Evolutionary conservation across 2,888 invertebrate species (phyloP).

Genomic region (Notodonta dromedarius): DNA sequence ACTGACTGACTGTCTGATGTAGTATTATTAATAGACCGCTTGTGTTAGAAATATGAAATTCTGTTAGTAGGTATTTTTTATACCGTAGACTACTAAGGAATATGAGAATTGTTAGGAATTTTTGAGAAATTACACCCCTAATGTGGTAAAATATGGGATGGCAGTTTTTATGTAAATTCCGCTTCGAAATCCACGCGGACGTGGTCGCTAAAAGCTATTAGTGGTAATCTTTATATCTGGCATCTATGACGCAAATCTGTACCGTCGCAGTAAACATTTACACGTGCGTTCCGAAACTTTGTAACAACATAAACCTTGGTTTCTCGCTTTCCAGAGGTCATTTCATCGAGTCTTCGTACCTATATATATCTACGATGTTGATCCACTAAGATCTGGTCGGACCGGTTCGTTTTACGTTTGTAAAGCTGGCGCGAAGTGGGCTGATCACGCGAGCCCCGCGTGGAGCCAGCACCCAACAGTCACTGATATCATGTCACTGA

Average conservation of each 20-base stretch:
- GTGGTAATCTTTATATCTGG: no score
- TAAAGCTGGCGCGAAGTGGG: background rate
- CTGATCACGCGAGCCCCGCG: conserved; percentile 40
- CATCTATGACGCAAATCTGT: background rate
- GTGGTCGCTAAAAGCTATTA: no score
- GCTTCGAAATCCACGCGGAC: no score
- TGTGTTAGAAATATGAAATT: no score
- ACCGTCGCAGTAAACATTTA: background rate
- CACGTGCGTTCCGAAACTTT: background rate
- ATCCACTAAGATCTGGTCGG: conserved; percentile 18
- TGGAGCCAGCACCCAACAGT: conserved; percentile 25
- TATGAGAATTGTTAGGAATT: no score
- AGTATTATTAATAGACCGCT: no score
- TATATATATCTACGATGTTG: conserved; percentile 21
- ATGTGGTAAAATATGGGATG: no score
- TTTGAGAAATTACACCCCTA: no score
- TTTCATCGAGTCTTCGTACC: conserved; percentile 12
- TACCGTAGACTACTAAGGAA: no score
- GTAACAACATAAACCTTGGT: background rate
- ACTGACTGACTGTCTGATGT: no score
- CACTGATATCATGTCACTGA: conserved; percentile 17
- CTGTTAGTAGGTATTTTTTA: no score
- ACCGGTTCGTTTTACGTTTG: conserved; percentile 32
- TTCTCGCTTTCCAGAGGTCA: conserved; percentile 27
- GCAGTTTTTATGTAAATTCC: no score